Base-by-base conservation (phyloP, 2,888 invertebrate genomes). In the Rhimphoctona megacephalus region DNA sequence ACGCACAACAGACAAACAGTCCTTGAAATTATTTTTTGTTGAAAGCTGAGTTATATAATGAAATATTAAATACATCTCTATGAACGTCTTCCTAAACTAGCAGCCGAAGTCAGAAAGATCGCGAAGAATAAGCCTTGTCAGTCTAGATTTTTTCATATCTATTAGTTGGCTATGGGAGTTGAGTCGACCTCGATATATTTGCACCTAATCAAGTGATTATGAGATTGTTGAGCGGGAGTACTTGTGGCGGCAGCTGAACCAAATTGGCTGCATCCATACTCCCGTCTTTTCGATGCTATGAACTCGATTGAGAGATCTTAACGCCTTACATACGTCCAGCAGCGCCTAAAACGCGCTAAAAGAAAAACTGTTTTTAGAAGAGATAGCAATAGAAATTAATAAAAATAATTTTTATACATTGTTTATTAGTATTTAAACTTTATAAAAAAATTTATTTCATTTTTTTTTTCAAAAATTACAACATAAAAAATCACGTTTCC, bases 201-300 rank as follows among this genome's bases (percentile, higher is more conserved):
- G 64, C n/a, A 66, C 52, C 83, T 83, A 83, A 83, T 83, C 83
- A 43, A 83, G 77, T 72, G 64, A 77, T 77, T 46, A 54, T 64
- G 64, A 77, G 69, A 64, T 70, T 69, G 57, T 33, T 52, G 9
- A 46, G 52, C 25, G 82, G 33, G 74, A 69, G 70, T 77, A 83
- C 77, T 77, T 83, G 83, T 83, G 54, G 64, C 22, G 77, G 83
- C 83, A 83, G 83, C 70, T 83, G 83, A 52, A 72, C 61, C 77
- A 49, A 52, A 70, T 72, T 49, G 61, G 76, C 77, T 77, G 70
- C 82, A 76, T 82, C n/a, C 76, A 82, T 76, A 69, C 67, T 82
- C 36, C 1, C 49, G 19, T 19, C n/a, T 36, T 33, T 30, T 66
- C 30, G 39, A 39, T 39, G 22, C 19, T 39, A 6, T 19, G 30